phyloP scores from a whole-genome alignment of 2,888 invertebrate species.

The Erpobdella octoculata region DNA sequence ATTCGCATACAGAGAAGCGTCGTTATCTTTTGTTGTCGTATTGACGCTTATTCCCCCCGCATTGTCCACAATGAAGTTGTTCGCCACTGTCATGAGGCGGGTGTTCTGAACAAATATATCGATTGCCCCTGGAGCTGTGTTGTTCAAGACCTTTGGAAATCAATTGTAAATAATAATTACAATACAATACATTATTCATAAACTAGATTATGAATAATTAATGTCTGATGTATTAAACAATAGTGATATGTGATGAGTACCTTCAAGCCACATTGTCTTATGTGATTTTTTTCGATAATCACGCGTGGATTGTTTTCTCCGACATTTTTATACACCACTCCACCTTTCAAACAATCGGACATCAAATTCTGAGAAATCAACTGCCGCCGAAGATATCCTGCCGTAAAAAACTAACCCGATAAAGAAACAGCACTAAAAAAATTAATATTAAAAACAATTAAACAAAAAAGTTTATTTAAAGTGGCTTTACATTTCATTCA shows the following conservation, averaged over 20 bases:
- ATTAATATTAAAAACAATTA: not conserved
- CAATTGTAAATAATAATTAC: not conserved
- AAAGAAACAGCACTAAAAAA: not conserved
- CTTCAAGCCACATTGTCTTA: constrained; percentile 75
- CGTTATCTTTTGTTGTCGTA: constrained; percentile 40
- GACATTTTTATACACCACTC: constrained; percentile 76
- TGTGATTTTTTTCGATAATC: constrained; percentile 76
- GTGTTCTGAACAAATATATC: constrained; percentile 67
- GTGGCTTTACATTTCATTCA: not conserved
- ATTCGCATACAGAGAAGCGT: constrained; percentile 76
- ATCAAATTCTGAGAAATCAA: constrained; percentile 77
- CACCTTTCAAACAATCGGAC: constrained; percentile 74
- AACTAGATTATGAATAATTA: not conserved
- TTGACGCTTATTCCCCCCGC: constrained; percentile 41
- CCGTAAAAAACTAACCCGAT: constrained; percentile 24
- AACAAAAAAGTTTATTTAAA: not conserved
- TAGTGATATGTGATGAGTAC: not conserved
- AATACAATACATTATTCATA: not conserved
- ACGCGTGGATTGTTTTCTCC: constrained; percentile 84
- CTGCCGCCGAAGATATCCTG: constrained; percentile 82
- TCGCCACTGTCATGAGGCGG: constrained; percentile 56
- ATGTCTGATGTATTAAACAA: not conserved
- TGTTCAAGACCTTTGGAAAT: constrained; percentile 70
- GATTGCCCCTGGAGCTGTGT: constrained; percentile 61
- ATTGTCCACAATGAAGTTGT: constrained; percentile 43